Evolutionary conservation across 1,140 invertebrate genomes (phyloP).

Genomic region (Meloidogyne exigua): DNA sequence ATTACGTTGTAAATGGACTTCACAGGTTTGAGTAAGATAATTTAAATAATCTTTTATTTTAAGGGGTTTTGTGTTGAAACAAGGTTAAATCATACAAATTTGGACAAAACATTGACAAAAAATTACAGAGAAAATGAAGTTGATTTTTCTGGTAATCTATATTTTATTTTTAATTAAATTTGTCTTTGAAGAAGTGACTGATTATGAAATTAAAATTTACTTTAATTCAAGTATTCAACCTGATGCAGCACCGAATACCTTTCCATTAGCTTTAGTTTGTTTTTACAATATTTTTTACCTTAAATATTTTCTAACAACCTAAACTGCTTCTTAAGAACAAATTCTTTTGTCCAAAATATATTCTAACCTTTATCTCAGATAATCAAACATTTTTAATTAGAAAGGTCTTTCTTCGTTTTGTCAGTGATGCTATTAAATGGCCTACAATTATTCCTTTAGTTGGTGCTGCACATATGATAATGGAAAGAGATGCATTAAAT

Average conservation of each 20-base stretch:
- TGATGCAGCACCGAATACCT: constrained; percentile 1
- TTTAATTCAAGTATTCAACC: constrained; percentile 17
- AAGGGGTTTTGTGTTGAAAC: neutral
- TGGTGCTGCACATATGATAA: constrained; percentile 39
- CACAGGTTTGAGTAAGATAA: constrained; percentile 8
- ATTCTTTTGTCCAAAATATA: too few relatives aligned
- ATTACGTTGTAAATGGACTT: constrained; percentile 44
- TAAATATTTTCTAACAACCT: too few relatives aligned
- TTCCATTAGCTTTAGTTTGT: constrained; percentile 7
- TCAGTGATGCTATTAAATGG: constrained; percentile 19
- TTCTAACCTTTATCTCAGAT: too few relatives aligned
- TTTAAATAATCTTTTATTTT: neutral
- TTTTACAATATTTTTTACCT: too few relatives aligned
- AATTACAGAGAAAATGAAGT: constrained; percentile 13
- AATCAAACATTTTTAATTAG: neutral
- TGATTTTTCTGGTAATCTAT: neutral
- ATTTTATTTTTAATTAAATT: constrained; percentile 11
- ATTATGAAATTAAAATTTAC: constrained; percentile 24
- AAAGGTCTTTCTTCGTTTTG: constrained; percentile 34
- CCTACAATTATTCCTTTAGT: constrained; percentile 28
- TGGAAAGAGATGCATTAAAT: constrained; percentile 35
- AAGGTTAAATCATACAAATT: constrained; percentile 17
- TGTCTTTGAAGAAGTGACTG: constrained; percentile 13
- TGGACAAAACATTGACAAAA: neutral
- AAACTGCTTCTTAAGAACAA: too few relatives aligned